Evolutionary conservation across 2,888 invertebrate genomes (phyloP).

Genomic region (Ceriagrion tenellum): DNA sequence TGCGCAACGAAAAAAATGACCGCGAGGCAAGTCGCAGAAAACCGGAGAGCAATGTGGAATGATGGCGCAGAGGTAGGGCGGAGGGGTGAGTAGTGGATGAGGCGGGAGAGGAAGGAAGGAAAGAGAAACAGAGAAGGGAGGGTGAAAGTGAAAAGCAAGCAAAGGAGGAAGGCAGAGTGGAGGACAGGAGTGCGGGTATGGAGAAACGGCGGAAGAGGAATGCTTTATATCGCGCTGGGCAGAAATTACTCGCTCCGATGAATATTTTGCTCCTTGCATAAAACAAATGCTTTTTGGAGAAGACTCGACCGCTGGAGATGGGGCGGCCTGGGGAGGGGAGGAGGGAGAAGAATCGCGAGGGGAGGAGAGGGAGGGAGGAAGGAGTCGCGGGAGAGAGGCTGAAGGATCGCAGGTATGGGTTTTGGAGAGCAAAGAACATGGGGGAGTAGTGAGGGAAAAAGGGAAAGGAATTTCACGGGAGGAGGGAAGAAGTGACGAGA

Average conservation of each 20-base stretch:
- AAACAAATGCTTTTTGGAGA: constrained; percentile 59
- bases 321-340: background rate
- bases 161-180: background rate
- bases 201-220: background rate
- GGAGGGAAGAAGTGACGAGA: constrained; percentile 13
- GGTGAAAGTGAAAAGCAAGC: background rate
- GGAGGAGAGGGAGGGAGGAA: background rate
- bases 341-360: background rate
- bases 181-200: background rate
- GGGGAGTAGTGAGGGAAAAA: background rate
- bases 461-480: constrained; percentile 31
- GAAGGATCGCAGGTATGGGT: background rate
- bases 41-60: background rate
- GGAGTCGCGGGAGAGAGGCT: background rate
- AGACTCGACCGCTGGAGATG: constrained; percentile 4
- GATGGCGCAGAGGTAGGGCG: background rate
- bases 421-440: background rate
- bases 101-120: background rate
- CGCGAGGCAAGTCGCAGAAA: background rate
- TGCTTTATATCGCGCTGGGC: constrained; percentile 44
- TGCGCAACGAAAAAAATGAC: background rate
- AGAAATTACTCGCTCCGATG: constrained; percentile 61
- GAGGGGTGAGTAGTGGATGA: background rate
- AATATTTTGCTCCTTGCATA: constrained; percentile 64
- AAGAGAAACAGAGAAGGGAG: background rate